Conservation (phyloP, 2,888 invertebrate genomes). For the Deroplatys truncata region DNA sequence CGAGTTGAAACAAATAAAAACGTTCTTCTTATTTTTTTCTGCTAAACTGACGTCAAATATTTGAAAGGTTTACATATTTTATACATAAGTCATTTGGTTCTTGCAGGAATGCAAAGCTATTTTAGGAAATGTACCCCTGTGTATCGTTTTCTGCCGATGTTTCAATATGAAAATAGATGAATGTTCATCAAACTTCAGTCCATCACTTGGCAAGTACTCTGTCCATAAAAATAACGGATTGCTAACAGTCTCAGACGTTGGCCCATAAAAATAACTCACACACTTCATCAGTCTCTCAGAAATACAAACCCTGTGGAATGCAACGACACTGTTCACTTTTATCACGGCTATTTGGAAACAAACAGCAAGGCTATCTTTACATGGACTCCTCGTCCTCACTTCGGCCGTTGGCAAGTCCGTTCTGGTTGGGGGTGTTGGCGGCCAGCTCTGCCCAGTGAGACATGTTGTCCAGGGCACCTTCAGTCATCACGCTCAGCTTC, state of each 20-base stretch:
- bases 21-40: neutral
- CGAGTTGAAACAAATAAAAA: neutral
- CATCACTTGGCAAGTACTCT: neutral
- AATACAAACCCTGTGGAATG: neutral
- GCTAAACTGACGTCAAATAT: neutral
- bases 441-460: constrained; percentile 45
- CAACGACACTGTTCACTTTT: neutral
- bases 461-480: constrained; percentile 47
- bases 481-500: constrained; percentile 45
- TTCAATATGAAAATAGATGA: neutral
- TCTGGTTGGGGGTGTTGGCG: neutral
- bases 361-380: neutral
- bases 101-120: neutral
- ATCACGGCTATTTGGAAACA: neutral
- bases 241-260: neutral
- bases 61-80: neutral
- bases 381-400: neutral
- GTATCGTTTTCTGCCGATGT: neutral
- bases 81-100: neutral
- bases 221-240: neutral
- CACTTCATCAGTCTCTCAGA: neutral
- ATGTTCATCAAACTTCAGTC: neutral
- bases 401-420: neutral
- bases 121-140: neutral
- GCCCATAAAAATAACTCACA: neutral